phyloP scores from a whole-genome alignment of 2,888 invertebrate species.

The Tinea pellionella region DNA sequence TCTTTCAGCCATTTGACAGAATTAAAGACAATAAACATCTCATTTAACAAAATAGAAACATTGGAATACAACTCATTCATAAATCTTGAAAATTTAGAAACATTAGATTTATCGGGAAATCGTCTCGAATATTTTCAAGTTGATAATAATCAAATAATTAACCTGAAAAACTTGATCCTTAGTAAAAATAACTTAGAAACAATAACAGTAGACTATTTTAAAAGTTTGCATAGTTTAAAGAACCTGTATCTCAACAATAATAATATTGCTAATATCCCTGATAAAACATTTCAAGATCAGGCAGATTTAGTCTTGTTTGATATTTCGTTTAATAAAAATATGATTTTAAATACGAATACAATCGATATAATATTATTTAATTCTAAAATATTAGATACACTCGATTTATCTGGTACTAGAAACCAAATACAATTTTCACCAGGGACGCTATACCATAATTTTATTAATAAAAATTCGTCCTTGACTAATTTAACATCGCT shows the following conservation, averaged over 20 bases:
- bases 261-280: constrained; percentile 23
- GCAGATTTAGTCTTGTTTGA: constrained; percentile 30
- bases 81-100: constrained; percentile 30
- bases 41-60: constrained; percentile 30
- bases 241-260: constrained; percentile 33
- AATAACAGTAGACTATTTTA: constrained; percentile 25
- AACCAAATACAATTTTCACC: not conserved
- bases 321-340: constrained; percentile 35
- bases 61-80: constrained; percentile 37
- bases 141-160: constrained; percentile 33
- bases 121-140: constrained; percentile 29
- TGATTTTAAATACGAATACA: constrained; percentile 24
- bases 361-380: constrained; percentile 18
- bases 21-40: constrained; percentile 37
- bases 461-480: constrained; percentile 20
- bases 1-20: constrained; percentile 39
- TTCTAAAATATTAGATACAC: constrained; percentile 21
- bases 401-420: not conserved
- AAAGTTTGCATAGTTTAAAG: constrained; percentile 24
- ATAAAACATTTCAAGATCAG: constrained; percentile 26
- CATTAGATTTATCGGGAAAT: constrained; percentile 43
- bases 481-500: constrained; percentile 29
- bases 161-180: constrained; percentile 28
- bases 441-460: not conserved
- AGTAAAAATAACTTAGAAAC: constrained; percentile 34